Base-by-base conservation (phyloP, 2,888 invertebrate genomes). In the Balanococcus diminutus region DNA sequence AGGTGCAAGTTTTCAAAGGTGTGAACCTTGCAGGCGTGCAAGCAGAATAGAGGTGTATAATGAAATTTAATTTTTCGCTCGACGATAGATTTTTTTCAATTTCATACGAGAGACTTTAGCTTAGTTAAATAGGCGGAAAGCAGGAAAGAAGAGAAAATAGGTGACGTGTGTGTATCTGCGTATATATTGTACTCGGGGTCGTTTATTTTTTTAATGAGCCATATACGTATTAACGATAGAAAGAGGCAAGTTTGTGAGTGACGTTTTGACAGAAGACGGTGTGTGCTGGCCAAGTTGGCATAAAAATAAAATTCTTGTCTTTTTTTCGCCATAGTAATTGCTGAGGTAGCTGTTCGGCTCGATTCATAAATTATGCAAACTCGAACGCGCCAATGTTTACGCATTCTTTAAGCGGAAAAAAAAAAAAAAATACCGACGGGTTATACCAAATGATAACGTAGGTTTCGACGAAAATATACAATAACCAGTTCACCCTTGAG, bases 181-280 rank as follows among this genome's bases (percentile, higher is more conserved):
- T 39, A 11, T 39, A 39, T 11, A 39, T 5, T 39, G 39, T 39
- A 19, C 19, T 5, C 61, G 61, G 61, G 61, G 61, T 61, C 61
- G 61, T 61, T 25, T 61, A 46, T 61, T 61, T 61, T 61, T 61
- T 61, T 61, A 61, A 61, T 61, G 61, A 61, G 61, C 61, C 61
- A 25, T 61, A 61, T 61, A 61, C 22, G 61, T 25, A 46, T 46
- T 46, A 46, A n/a, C 46, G n/a, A 3, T n/a, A n/a, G n/a, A 22
- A 25, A 61, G 14, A 61, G 61, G 22, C 19, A 61, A 61, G 61
- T 61, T 61, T 61, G 25, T 61, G 61, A 61, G 61, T 61, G 61
- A 61, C 61, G 61, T 61, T 61, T 61, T 61, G 61, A 61, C 61
- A 61, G 61, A 61, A 61, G 61, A 61, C 61, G 61, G 8, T 2